Conservation (phyloP, 1,140 invertebrate species). For the Mercenaria mercenaria region DNA sequence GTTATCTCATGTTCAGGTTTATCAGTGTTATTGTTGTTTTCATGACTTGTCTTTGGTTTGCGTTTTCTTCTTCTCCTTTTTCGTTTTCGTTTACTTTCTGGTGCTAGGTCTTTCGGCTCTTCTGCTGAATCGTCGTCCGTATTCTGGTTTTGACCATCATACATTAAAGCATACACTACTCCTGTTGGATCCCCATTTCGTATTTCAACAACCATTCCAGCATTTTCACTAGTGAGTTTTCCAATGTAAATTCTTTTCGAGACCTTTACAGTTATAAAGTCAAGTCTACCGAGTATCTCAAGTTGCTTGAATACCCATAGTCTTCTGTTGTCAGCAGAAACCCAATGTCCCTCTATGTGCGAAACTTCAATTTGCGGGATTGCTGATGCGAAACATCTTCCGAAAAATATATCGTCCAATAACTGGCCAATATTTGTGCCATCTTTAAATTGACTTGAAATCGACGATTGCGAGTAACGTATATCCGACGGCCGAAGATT, state of each 20-base stretch:
- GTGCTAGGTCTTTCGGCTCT: not conserved
- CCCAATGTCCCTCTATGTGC: not conserved
- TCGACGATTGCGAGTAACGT: constrained; percentile 15
- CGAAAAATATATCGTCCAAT: constrained; percentile 20
- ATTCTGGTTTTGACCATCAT: not conserved
- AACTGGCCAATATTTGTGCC: not conserved
- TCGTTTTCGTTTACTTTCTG: not conserved
- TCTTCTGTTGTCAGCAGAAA: constrained; percentile 16
- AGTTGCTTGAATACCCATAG: constrained; percentile 40
- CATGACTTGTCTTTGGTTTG: not conserved
- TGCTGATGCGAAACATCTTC: constrained; percentile 1
- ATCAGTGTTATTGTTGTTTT: not conserved
- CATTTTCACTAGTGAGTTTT: not conserved
- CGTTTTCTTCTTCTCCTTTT: not conserved
- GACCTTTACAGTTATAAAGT: not conserved
- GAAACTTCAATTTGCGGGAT: constrained; percentile 8
- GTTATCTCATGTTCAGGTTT: too few relatives aligned
- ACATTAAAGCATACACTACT: not conserved
- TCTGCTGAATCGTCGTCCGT: not conserved
- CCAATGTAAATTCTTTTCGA: not conserved
- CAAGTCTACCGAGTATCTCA: not conserved
- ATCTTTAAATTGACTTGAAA: not conserved
- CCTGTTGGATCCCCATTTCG: not conserved
- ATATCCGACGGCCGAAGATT: constrained; percentile 11
- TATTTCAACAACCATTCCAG: not conserved